Evolutionary conservation across 2,888 invertebrate species (phyloP).

Genomic region (Drosophila affinis): DNA sequence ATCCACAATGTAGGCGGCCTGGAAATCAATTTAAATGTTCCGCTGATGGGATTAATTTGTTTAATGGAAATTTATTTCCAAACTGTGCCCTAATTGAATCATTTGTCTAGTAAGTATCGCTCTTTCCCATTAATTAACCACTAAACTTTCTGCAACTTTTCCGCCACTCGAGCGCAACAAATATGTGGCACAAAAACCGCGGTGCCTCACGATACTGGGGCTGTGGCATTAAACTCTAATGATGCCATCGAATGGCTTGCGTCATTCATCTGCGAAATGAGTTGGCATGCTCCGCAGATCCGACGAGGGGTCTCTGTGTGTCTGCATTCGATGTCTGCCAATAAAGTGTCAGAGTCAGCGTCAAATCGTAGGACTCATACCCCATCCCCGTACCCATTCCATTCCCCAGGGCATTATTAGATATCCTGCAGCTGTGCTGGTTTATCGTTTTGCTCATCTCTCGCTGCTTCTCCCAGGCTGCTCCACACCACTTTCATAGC

Average conservation of each 20-base stretch:
- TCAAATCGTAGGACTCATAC: constrained; percentile 34
- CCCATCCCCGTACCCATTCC: constrained; percentile 2
- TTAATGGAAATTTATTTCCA: background rate
- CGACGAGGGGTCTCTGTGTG: background rate
- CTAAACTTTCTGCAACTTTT: constrained; percentile 34
- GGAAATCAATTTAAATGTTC: constrained; percentile 43
- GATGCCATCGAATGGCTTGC: constrained; percentile 37
- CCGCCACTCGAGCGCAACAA: background rate
- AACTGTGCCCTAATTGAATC: background rate
- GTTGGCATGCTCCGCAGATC: constrained; percentile 31
- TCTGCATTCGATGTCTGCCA: constrained; percentile 44
- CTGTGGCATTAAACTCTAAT: constrained; percentile 55
- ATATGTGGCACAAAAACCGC: background rate
- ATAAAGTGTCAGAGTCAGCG: constrained; percentile 57
- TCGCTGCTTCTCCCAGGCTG: constrained; percentile 6
- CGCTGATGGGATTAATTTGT: background rate
- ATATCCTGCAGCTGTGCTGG: constrained; percentile 19
- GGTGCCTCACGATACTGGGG: constrained; percentile 7
- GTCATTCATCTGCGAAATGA: constrained; percentile 64
- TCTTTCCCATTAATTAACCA: constrained; percentile 31
- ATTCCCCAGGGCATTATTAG: constrained; percentile 23
- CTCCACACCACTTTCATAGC: constrained; percentile 54
- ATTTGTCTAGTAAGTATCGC: background rate
- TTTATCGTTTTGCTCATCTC: constrained; percentile 24
- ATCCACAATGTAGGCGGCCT: background rate